Evolutionary conservation across 1,140 invertebrate genomes (phyloP).

Genomic region (Lucilia cuprina): DNA sequence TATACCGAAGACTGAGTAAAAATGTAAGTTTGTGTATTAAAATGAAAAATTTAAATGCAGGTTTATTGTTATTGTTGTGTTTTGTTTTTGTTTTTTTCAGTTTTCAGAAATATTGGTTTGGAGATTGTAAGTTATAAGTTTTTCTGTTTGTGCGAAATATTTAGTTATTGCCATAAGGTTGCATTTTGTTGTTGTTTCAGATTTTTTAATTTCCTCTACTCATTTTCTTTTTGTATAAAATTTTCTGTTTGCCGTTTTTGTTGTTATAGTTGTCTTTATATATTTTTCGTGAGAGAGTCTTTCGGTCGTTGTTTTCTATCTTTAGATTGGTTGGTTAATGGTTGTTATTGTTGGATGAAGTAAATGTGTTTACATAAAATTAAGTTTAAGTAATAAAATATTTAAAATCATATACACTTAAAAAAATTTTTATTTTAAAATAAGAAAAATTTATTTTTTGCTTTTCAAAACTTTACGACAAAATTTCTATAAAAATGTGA

Average conservation of each 20-base stretch:
- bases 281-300: not conserved
- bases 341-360: not conserved
- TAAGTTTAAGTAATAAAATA: slow-evolving; percentile 29
- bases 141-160: slow-evolving; percentile 22
- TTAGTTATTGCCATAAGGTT: not conserved
- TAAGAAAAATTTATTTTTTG: too few species aligned
- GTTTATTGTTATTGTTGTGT: slow-evolving; percentile 4
- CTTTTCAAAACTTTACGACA: too few species aligned
- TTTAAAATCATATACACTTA: slow-evolving; percentile 23
- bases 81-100: not conserved
- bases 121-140: not conserved
- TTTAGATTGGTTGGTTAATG: not conserved
- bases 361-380: slow-evolving; percentile 29
- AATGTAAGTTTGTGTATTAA: not conserved
- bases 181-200: not conserved
- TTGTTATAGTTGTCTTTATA: not conserved
- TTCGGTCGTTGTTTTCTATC: not conserved
- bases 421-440: too few species aligned
- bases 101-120: slow-evolving; percentile 10
- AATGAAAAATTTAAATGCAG: not conserved
- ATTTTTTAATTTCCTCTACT: not conserved
- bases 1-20: not conserved
- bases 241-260: not conserved
- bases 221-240: not conserved
- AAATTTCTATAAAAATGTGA: too few species aligned